These are phyloP conservation scores for Turdus rufiventris DNA, from an alignment of 2,113 vertebrate species.

Conservation along the genomic window DNA sequence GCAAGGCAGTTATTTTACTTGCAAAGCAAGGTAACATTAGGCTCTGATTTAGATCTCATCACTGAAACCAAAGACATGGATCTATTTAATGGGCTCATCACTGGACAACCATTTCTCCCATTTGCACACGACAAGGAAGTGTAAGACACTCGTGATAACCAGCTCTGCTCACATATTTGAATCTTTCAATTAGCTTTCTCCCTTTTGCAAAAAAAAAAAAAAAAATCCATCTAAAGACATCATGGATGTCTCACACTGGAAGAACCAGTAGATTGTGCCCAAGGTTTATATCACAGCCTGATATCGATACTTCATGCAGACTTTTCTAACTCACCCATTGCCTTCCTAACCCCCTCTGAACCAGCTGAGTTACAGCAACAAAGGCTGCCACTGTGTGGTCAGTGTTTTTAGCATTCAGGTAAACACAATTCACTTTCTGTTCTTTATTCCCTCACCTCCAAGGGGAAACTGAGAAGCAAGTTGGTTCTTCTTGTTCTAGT, in stretches of 20 bases:
- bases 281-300: neutral
- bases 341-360: neutral
- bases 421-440: neutral
- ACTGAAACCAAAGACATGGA: neutral
- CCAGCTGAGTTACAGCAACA: neutral
- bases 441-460: neutral
- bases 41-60: neutral
- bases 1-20: neutral
- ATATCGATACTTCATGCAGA: neutral
- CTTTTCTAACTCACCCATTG: neutral
- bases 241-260: neutral
- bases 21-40: neutral
- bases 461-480: neutral
- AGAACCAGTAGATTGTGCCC: neutral
- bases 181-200: neutral
- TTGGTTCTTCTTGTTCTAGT: neutral
- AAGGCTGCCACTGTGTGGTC: slow-evolving; percentile 33
- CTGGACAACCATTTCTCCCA: neutral
- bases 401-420: neutral
- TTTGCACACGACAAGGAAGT: neutral
- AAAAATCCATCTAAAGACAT: neutral
- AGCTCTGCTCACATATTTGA: neutral
- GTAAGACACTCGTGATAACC: neutral
- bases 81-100: neutral
- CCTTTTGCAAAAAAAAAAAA: neutral